Evolutionary conservation across 2,888 invertebrate genomes (phyloP), one percentile per base, ranked within the genome.

Genomic region (Phyto melanocephala): DNA sequence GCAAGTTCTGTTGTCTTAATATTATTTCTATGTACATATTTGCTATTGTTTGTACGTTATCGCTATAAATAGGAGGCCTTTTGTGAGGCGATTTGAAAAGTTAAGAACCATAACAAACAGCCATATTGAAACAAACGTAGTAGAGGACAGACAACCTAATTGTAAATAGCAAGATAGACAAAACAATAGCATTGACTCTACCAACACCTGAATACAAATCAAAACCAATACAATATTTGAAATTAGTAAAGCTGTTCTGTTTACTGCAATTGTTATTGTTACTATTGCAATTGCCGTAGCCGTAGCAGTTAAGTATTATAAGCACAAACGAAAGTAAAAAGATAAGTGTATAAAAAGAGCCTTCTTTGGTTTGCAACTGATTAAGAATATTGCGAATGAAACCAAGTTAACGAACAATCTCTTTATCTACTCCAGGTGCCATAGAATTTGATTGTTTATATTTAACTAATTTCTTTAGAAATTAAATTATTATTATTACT

Each of bases 161-260:
- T n/a, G n/a, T n/a, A n/a, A n/a, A n/a, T n/a, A n/a, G n/a, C n/a
- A n/a, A n/a, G n/a, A n/a, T n/a, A n/a, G n/a, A n/a, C n/a, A n/a
- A n/a, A n/a, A n/a, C n/a, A n/a, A n/a, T n/a, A n/a, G n/a, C n/a
- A n/a, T 22, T 22, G 42, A 50, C 13, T 50, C 37, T 56, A 28
- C 52, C 40, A 60, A 72, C 71, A 76, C 70, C 58, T 52, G 65
- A 65, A 65, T 65, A 65, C 70, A 58, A 80, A 75, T 71, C 50
- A 60, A 65, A 35, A 13, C 5, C 52, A 63, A 56, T 56, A 28
- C 20, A 35, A 60, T 58, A n/a, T 45, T 15, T 15, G 40, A 67
- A 67, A 58, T 75, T 60, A 50, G 24, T 75, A 63, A 7, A 7
- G 54, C 28, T 74, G 62, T 79, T 72, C 65, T 79, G 6, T n/a